Base-by-base conservation (phyloP, 1,140 invertebrate species). In the Dreissena rostriformis region DNA sequence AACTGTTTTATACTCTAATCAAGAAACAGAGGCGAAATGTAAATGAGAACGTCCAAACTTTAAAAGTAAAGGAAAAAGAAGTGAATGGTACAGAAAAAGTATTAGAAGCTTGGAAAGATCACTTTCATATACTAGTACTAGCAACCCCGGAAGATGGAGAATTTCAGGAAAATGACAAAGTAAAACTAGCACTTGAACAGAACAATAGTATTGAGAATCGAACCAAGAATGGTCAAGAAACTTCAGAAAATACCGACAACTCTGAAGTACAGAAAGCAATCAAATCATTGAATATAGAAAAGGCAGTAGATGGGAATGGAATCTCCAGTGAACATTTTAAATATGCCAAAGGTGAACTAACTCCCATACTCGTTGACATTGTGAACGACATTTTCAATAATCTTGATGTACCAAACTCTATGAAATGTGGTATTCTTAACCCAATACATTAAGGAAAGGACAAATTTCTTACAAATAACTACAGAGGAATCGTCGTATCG, bases 361-460 rank as follows among this genome's bases (percentile, higher is more conserved):
- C 17, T 26, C 67, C 67, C 26, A 29, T 68, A 19, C 17, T 22
- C 17, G 17, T 28, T 26, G 67, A 68, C 29, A 68, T 22, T 17
- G 26, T 68, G 17, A 68, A 68, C 26, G 17, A 19, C 17, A 68
- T 68, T 68, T 68, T 68, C n/a, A 68, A 22, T 22, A 29, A 68
- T 29, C 67, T 26, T 19, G 67, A 68, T 68, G n/a, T 29, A 22
- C 67, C 67, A 68, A 17, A 22, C 26, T 5, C 17, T 19, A 26
- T 68, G 29, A 68, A 68, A 29, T 22, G 28, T 17, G 67, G 67
- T 22, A 68, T 29, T 24, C 57, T 63, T 4, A 63, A 19, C 19
- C 57, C 57, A 63, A 63, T 63, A n/a, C 57, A 63, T 19, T 8
- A 68, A 68, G 67, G 67, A 68, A 68, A 29, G 29, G 67, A 68